Evolutionary conservation across 2,113 vertebrate genomes (phyloP).

Genomic region (Procavia capensis): DNA sequence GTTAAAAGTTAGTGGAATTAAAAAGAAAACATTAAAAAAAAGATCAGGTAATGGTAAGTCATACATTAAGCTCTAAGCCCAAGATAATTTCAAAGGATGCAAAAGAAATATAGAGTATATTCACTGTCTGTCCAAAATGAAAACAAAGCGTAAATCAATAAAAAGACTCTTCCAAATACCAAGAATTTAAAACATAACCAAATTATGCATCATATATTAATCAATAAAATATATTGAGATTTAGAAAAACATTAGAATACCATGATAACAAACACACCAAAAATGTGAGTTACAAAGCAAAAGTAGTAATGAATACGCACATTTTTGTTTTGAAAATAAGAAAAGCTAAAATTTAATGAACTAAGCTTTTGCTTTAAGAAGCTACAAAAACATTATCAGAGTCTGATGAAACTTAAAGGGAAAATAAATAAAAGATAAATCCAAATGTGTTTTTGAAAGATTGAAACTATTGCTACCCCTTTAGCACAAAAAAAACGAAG

Average conservation of each 20-base stretch:
- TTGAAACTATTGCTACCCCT: background rate
- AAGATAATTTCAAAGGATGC: background rate
- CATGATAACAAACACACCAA: background rate
- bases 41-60: background rate
- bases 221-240: background rate
- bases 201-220: background rate
- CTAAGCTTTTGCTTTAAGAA: background rate
- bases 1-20: background rate
- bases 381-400: background rate
- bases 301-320: background rate
- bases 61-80: background rate
- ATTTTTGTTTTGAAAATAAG: background rate
- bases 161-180: background rate
- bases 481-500: background rate
- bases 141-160: background rate
- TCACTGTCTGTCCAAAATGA: background rate
- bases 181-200: background rate
- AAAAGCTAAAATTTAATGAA: background rate
- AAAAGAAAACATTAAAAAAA: background rate
- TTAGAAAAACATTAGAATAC: background rate
- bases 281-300: background rate
- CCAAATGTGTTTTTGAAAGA: background rate
- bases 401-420: background rate
- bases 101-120: background rate
- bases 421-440: background rate